Evolutionary conservation across 2,888 invertebrate genomes (phyloP).

Genomic region (Oxyteleia sp.): DNA sequence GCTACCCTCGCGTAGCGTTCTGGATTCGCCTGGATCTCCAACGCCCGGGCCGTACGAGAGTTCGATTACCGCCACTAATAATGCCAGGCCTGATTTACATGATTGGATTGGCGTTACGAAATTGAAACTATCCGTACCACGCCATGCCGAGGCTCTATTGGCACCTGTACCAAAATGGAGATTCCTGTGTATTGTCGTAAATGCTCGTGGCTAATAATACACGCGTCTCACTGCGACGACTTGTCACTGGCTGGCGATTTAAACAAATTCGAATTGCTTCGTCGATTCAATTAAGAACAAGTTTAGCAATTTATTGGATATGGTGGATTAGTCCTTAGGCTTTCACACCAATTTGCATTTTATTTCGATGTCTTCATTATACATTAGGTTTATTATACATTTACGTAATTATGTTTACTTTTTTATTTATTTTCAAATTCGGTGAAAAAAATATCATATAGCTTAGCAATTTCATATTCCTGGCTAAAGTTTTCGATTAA

Average conservation of each 20-base stretch:
- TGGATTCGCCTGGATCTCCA: slow-evolving; percentile 74
- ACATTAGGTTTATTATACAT: no score
- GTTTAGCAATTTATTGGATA: slow-evolving; percentile 33
- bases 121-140: slow-evolving; percentile 83
- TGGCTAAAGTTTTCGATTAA: no score
- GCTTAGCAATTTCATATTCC: no score
- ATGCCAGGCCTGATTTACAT: slow-evolving; percentile 87
- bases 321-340: no score
- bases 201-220: slow-evolving; percentile 63
- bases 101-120: slow-evolving; percentile 87
- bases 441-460: no score
- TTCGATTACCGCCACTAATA: slow-evolving; percentile 86
- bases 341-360: no score
- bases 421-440: no score
- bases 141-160: slow-evolving; percentile 56
- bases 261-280: slow-evolving; percentile 26
- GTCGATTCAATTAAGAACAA: slow-evolving; percentile 33
- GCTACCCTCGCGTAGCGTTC: slow-evolving; percentile 76
- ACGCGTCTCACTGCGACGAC: slow-evolving; percentile 53
- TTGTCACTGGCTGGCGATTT: slow-evolving; percentile 41
- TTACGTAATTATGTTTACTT: no score
- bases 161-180: slow-evolving; percentile 75
- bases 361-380: no score
- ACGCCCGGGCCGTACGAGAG: slow-evolving; percentile 75
- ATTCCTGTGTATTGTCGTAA: slow-evolving; percentile 68